phyloP scores from a whole-genome alignment of 2,888 invertebrate genomes.

The Sphaeridia pumilis region DNA sequence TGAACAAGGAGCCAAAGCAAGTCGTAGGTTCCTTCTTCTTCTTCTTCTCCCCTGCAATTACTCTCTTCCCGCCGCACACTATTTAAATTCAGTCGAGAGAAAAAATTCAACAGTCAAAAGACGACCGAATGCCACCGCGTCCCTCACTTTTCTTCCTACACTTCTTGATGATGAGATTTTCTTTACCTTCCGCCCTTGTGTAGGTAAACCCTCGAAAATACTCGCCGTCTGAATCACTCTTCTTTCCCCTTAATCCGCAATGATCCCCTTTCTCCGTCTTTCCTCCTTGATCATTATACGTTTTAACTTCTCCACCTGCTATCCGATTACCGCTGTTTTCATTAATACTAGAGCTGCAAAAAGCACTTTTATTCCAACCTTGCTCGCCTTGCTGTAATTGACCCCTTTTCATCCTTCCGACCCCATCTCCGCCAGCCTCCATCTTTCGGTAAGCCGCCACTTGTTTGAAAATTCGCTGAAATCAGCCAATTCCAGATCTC shows the following conservation, averaged over 20 bases:
- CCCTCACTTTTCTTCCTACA: too few relatives aligned
- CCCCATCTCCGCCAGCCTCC: too few relatives aligned
- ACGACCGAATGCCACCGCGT: slow-evolving; percentile 14
- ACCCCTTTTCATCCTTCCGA: too few relatives aligned
- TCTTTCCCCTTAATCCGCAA: neutral
- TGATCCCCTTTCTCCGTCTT: neutral
- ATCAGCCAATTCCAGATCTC: too few relatives aligned
- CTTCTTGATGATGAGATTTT: neutral
- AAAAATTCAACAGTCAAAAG: slow-evolving; percentile 16
- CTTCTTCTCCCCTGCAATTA: neutral
- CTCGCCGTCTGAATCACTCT: neutral
- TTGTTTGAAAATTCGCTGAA: too few relatives aligned
- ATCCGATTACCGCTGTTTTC: too few relatives aligned
- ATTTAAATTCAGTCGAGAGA: slow-evolving; percentile 3
- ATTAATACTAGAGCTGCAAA: too few relatives aligned
- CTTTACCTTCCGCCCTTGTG: neutral
- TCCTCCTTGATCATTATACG: neutral
- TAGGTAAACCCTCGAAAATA: neutral
- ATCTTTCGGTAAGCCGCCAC: too few relatives aligned
- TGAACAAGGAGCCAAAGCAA: too few relatives aligned
- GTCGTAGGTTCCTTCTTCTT: neutral
- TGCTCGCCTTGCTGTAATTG: too few relatives aligned
- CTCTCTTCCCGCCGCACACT: neutral
- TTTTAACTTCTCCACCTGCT: too few relatives aligned
- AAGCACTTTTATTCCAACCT: too few relatives aligned